Evolutionary conservation across 2,797 vertebrate species (phyloP).

Genomic region (Prionace glauca): DNA sequence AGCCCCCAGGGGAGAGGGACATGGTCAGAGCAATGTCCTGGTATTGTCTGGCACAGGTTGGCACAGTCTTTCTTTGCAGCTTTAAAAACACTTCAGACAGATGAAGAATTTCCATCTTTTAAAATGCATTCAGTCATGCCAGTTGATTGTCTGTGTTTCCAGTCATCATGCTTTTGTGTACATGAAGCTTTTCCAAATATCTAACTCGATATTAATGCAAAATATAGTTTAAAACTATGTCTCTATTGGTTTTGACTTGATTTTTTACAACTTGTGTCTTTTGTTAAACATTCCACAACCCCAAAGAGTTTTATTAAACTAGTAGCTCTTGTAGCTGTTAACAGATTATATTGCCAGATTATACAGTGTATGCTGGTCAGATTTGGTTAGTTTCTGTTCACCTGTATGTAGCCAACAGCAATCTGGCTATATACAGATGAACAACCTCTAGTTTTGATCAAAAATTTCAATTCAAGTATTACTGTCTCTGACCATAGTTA

Average conservation of each 20-base stretch:
- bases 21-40: too few relatives aligned
- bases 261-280: not conserved
- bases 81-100: not conserved
- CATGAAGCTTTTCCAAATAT: too few relatives aligned
- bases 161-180: too few relatives aligned
- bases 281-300: not conserved
- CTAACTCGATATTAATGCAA: too few relatives aligned
- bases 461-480: too few relatives aligned
- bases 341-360: not conserved
- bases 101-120: not conserved
- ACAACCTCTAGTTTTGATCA: not conserved
- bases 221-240: too few relatives aligned
- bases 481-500: too few relatives aligned
- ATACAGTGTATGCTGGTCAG: not conserved
- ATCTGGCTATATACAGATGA: not conserved
- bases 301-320: not conserved
- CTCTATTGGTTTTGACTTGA: not conserved
- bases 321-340: not conserved
- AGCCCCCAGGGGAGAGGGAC: too few relatives aligned
- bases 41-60: not conserved
- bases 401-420: not conserved
- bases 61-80: not conserved
- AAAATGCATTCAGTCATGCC: not conserved
- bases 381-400: not conserved
- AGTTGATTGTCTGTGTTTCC: too few relatives aligned